Percentiles rank a stretch among this genome's conserved stretches.
Evolutionary conservation across 2,888 invertebrate species (phyloP).

Genomic region (Asteroscopus sphinx): DNA sequence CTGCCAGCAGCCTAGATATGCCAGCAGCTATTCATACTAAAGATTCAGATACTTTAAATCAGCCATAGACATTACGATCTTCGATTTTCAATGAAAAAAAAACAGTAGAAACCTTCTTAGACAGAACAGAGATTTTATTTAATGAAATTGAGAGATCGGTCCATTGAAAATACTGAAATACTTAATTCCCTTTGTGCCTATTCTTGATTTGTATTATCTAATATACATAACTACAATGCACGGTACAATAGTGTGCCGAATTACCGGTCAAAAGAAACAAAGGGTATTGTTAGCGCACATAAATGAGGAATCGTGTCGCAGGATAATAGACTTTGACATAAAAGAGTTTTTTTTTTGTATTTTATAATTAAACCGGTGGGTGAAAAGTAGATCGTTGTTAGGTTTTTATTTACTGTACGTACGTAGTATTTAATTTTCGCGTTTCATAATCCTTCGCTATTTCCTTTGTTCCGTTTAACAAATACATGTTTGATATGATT

Average conservation of each 20-base stretch:
- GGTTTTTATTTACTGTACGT: slow-evolving; percentile 8
- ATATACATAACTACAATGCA: slow-evolving; percentile 42
- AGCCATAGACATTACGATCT: slow-evolving; percentile 9
- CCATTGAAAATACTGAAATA: slow-evolving; percentile 17
- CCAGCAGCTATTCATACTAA: slow-evolving; percentile 29
- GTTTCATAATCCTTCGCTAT: slow-evolving; percentile 20
- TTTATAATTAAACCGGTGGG: slow-evolving; percentile 35
- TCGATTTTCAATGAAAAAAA: slow-evolving; percentile 21
- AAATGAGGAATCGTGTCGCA: slow-evolving; percentile 70
- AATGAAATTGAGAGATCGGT: not conserved
- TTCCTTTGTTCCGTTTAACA: not conserved
- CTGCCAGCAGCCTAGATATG: slow-evolving; percentile 19
- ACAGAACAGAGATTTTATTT: too few relatives aligned
- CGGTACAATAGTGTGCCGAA: slow-evolving; percentile 61
- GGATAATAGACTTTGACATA: slow-evolving; percentile 70
- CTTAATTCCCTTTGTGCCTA: slow-evolving; percentile 9
- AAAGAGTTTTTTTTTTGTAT: slow-evolving; percentile 66
- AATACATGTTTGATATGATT: not conserved
- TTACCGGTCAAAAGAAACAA: slow-evolving; percentile 73
- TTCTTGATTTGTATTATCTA: slow-evolving; percentile 35
- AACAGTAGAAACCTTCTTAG: slow-evolving; percentile 14
- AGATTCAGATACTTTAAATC: slow-evolving; percentile 39
- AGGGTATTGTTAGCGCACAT: slow-evolving; percentile 60
- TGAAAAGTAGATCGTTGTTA: slow-evolving; percentile 26
- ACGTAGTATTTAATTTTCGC: slow-evolving; percentile 11